phyloP scores from a whole-genome alignment of 2,888 invertebrate genomes.

The Nycteola revayana region DNA sequence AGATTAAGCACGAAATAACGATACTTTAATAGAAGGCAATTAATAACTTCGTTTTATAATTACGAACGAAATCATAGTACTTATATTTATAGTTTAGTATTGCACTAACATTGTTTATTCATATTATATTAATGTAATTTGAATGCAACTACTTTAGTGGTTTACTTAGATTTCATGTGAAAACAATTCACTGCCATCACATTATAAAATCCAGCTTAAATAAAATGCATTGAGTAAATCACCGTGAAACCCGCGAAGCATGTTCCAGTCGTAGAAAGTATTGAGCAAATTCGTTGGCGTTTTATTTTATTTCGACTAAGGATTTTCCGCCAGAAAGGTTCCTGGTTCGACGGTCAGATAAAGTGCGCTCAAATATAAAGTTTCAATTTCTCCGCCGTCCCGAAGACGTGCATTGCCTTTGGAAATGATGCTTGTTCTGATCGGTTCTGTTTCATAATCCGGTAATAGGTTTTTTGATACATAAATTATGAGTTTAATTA shows the following conservation, averaged over 20 bases:
- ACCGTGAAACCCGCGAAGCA: slow-evolving; percentile 43
- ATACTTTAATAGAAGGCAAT: too few relatives aligned
- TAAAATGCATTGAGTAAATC: slow-evolving; percentile 46
- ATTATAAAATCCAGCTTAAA: slow-evolving; percentile 16
- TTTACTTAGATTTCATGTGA: too few relatives aligned
- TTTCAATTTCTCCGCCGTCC: slow-evolving; percentile 70
- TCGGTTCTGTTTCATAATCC: slow-evolving; percentile 37
- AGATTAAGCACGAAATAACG: too few relatives aligned
- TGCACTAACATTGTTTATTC: too few relatives aligned
- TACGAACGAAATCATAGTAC: too few relatives aligned
- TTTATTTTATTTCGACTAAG: slow-evolving; percentile 66
- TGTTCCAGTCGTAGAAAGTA: slow-evolving; percentile 49
- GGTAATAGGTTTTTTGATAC: too few relatives aligned
- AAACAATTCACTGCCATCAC: too few relatives aligned
- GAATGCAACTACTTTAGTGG: too few relatives aligned
- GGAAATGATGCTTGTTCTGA: slow-evolving; percentile 51
- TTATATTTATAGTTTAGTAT: too few relatives aligned
- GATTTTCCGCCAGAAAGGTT: slow-evolving; percentile 60
- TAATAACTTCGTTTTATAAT: too few relatives aligned
- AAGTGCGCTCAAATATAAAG: slow-evolving; percentile 77
- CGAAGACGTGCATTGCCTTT: slow-evolving; percentile 60
- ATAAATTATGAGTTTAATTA: too few relatives aligned
- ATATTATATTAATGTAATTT: too few relatives aligned
- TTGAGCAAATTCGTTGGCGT: slow-evolving; percentile 54
- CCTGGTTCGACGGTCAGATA: slow-evolving; percentile 66